Evolutionary conservation across 2,113 vertebrate species (phyloP), one percentile per base, ranked within the genome.

Genomic region (Paedocypris sp.): DNA sequence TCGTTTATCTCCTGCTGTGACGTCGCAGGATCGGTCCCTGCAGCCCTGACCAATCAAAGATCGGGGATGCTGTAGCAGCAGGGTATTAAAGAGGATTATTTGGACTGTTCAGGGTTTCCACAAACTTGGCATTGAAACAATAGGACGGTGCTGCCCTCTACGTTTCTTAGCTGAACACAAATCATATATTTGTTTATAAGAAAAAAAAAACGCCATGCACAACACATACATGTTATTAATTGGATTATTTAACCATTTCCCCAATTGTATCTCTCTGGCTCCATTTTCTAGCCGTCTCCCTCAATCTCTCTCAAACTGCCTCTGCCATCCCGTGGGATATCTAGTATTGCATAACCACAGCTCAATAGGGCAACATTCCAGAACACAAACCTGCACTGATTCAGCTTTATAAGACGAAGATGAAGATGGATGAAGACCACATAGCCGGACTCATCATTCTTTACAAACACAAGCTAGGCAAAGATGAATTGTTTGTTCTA

Each of bases 41-140:
- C 22, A 10, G 28, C 29, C 3, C 13, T 16, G 3, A 11, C 60
- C 60, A 63, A 63, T 63, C 60, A 63, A 39, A 53, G 19, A 45
- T 52, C 38, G 31, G 48, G 28, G 38, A 62, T 53, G 49, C 39
- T 43, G 38, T 16, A 57, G 26, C 53, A 57, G 53, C 38, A 57
- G 53, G 39, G 49, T 45, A 63, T 63, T 63, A 63, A 51, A 1
- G 39, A 43, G 49, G 49, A 53, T 53, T 63, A 63, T 51, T 53
- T 43, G 49, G 25, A 32, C 49, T 19, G 60, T 52, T 63, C 39
- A 53, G 60, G 49, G 33, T 45, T 63, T 62, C 49, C 60, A 48
- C 49, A 18, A 31, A 26, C 22, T 35, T 42, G 18, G 60, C 49
- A 25, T 12, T 18, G 9, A 18, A 63, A 33, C 28, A 33, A n/a